phyloP scores from a whole-genome alignment of 2,113 vertebrate genomes.

The Nibea albiflora region DNA sequence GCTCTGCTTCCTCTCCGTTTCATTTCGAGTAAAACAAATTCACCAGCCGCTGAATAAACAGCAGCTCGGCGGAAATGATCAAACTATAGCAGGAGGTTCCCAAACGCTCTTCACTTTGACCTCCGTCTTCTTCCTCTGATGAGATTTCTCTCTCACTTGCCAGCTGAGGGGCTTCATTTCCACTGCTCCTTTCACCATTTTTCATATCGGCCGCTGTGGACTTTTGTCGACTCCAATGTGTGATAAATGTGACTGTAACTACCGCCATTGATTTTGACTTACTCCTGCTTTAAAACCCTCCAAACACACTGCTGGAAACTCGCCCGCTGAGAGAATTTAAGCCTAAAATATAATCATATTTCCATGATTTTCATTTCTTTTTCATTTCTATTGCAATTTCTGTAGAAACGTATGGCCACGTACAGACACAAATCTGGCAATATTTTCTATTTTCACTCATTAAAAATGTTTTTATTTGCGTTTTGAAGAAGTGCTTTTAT shows the following conservation, averaged over 20 bases:
- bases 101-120: conserved; percentile 3
- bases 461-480: neutral
- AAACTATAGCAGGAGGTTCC: conserved; percentile 23
- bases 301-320: conserved; percentile 7
- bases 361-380: neutral
- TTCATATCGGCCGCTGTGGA: neutral
- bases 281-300: conserved; percentile 1
- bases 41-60: conserved; percentile 56
- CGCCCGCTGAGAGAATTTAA: neutral
- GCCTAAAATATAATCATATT: neutral
- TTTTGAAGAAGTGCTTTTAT: neutral
- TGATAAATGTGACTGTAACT: neutral
- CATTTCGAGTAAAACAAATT: conserved; percentile 53
- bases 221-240: neutral
- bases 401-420: neutral
- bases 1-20: conserved; percentile 21
- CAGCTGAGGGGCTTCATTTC: conserved; percentile 2
- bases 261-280: neutral
- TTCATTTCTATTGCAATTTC: neutral
- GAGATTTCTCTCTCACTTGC: conserved; percentile 14
- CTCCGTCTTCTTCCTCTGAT: conserved; percentile 8
- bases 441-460: neutral
- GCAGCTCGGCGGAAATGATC: conserved; percentile 25
- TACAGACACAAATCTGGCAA: neutral
- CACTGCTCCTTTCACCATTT: conserved; percentile 3